These are phyloP conservation scores for Caenorhabditis japonica DNA, from an alignment of 2,888 invertebrate genomes.

Conservation along the genomic window DNA sequence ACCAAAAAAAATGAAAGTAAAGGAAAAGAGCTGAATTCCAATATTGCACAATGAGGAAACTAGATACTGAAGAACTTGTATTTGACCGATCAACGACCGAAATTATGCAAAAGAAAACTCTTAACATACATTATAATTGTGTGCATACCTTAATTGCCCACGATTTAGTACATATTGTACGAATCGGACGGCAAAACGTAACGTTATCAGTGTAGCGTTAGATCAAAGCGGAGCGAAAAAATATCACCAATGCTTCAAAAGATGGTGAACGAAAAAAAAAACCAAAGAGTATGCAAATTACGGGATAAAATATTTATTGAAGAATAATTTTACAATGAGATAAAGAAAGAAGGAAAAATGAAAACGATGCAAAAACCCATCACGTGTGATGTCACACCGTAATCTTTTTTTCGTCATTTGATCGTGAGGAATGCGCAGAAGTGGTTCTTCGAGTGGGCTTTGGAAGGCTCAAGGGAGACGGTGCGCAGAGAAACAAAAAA, in stretches of 20 bases:
- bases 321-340: no score
- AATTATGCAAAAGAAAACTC: no score
- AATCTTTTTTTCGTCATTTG: slow-evolving; percentile 36
- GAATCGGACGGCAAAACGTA: slow-evolving; percentile 1
- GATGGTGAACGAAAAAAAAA: not conserved
- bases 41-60: no score
- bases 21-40: no score
- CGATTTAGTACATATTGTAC: slow-evolving; percentile 16
- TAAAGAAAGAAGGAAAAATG: no score
- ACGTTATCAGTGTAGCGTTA: slow-evolving; percentile 32
- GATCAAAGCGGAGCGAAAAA: slow-evolving; percentile 9
- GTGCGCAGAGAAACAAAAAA: slow-evolving; percentile 38
- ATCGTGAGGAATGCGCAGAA: slow-evolving; percentile 46
- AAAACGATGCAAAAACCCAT: no score
- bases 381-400: slow-evolving; percentile 40
- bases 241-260: slow-evolving; percentile 4
- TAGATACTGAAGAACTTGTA: no score
- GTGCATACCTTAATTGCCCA: no score
- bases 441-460: slow-evolving; percentile 53
- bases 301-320: no score
- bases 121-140: no score
- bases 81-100: no score
- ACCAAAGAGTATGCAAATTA: slow-evolving; percentile 2
- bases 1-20: no score
- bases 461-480: slow-evolving; percentile 36